Percentiles rank a stretch among this genome's conserved stretches.
phyloP scores from a whole-genome alignment of 2,113 vertebrate genomes.

The Rhinolophus ferrumequinum region DNA sequence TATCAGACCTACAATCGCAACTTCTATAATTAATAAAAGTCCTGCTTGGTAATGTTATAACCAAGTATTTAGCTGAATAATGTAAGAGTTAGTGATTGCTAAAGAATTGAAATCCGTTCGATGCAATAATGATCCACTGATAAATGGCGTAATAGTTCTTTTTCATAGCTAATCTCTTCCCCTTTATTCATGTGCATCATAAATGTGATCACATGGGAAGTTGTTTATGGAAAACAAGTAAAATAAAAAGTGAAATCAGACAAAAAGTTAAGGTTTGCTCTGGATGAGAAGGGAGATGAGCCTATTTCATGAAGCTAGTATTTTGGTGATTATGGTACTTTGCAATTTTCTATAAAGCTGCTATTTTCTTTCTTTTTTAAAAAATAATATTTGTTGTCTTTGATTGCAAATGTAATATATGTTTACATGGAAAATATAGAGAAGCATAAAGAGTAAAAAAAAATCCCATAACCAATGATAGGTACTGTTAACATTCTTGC shows the following conservation, averaged over 20 bases:
- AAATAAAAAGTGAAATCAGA: constrained; percentile 38
- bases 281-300: neutral
- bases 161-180: constrained; percentile 48
- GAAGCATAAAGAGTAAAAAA: constrained; percentile 52
- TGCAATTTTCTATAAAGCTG: constrained; percentile 53
- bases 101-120: constrained; percentile 48
- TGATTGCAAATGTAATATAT: constrained; percentile 53
- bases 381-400: constrained; percentile 58
- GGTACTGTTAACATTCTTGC: constrained; percentile 64
- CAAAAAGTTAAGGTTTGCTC: constrained; percentile 23
- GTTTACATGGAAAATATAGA: constrained; percentile 63
- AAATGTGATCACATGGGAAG: constrained; percentile 18
- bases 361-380: constrained; percentile 60
- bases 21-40: constrained; percentile 33
- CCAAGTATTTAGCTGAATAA: constrained; percentile 37
- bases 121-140: constrained; percentile 44
- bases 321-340: constrained; percentile 47
- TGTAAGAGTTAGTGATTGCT: constrained; percentile 32
- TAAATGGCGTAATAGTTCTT: constrained; percentile 53
- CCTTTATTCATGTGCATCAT: neutral
- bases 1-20: neutral
- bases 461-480: constrained; percentile 30
- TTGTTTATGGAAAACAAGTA: constrained; percentile 38
- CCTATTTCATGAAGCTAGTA: constrained; percentile 26
- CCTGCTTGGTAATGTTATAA: constrained; percentile 26